These are phyloP conservation scores for Pogoniulus pusillus DNA, from an alignment of 2,797 vertebrate species.

Conservation along the genomic window DNA sequence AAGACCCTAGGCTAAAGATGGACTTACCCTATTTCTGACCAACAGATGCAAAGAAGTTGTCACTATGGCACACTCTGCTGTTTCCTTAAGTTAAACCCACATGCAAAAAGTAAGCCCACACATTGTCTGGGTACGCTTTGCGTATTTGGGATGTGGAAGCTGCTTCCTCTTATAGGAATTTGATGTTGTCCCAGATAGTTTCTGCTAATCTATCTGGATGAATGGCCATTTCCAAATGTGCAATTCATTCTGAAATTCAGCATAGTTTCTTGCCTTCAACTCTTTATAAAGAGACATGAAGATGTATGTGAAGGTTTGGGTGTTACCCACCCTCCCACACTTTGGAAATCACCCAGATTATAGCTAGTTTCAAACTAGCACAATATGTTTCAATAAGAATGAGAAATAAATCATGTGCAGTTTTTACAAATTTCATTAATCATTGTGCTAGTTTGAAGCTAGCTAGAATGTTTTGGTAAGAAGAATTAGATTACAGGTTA, in stretches of 20 bases:
- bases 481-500: too few species aligned
- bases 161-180: background rate
- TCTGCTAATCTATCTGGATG: background rate
- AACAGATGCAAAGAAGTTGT: background rate
- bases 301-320: too few species aligned
- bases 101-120: background rate
- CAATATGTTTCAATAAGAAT: background rate
- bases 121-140: background rate
- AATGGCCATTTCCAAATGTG: background rate
- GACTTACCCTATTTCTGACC: background rate
- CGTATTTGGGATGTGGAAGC: rapidly evolving
- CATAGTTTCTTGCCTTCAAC: rapidly evolving
- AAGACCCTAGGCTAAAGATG: background rate
- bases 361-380: too few species aligned
- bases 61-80: background rate
- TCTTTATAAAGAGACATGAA: background rate
- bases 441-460: too few species aligned
- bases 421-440: background rate
- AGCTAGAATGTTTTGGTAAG: too few species aligned
- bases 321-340: too few species aligned
- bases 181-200: background rate
- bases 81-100: background rate
- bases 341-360: too few species aligned
- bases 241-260: background rate
- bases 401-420: rapidly evolving